Conservation (phyloP, 2,888 invertebrate genomes). For the Drosophila austrosaltans region DNA sequence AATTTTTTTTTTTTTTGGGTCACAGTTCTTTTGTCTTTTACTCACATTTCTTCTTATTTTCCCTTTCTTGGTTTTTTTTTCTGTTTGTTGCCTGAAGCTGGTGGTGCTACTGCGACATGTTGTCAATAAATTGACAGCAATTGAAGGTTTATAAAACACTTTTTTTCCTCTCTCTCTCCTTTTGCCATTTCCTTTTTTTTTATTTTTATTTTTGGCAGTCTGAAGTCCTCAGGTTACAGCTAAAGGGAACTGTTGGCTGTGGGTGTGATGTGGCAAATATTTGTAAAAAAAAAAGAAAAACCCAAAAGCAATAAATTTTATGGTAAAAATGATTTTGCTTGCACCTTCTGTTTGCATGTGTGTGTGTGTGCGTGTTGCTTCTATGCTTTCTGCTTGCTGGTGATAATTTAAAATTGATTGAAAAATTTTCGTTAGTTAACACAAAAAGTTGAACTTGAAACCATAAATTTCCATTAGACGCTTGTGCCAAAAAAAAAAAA, state of each 20-base stretch:
- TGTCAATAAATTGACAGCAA: constrained; percentile 80
- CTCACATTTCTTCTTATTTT: background rate
- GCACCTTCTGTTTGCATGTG: constrained; percentile 54
- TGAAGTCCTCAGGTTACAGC: constrained; percentile 3
- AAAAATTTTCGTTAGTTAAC: constrained; percentile 27
- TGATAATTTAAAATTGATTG: constrained; percentile 70
- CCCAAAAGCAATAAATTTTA: constrained; percentile 74
- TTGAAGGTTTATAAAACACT: constrained; percentile 78
- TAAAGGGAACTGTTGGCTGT: constrained; percentile 5
- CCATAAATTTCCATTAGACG: constrained; percentile 17
- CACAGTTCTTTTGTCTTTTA: constrained; percentile 45
- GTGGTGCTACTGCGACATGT: constrained; percentile 64
- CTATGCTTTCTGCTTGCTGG: constrained; percentile 17
- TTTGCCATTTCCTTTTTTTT: constrained; percentile 5
- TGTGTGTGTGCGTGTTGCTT: constrained; percentile 11
- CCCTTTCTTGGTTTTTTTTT: constrained; percentile 17
- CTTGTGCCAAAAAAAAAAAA: constrained; percentile 4
- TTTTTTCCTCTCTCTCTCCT: constrained; percentile 37
- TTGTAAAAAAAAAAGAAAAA: constrained; percentile 43
- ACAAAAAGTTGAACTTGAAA: constrained; percentile 35
- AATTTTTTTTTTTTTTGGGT: constrained; percentile 49
- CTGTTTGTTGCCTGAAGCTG: constrained; percentile 53
- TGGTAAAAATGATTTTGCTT: constrained; percentile 72
- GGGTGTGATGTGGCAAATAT: constrained; percentile 58
- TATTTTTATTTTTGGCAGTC: constrained; percentile 5